These are phyloP conservation scores for Numenius phaeopus DNA, from an alignment of 2,797 vertebrate species.

Conservation along the genomic window DNA sequence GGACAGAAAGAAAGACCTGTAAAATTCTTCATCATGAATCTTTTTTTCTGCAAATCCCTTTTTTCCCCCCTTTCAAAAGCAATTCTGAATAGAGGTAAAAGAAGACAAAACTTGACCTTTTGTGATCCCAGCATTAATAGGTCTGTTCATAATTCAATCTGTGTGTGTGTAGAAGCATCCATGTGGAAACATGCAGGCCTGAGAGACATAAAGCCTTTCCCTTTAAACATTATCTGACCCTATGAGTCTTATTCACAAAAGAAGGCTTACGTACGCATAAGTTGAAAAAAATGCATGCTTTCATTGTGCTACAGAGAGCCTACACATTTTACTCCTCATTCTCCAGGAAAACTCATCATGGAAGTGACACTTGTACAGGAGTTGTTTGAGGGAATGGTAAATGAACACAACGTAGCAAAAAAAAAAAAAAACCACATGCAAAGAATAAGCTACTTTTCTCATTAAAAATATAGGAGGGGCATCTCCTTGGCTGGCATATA, in stretches of 20 bases:
- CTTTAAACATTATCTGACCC: slow-evolving; percentile 88
- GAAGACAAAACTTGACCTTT: slow-evolving; percentile 88
- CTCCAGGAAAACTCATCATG: slow-evolving; percentile 74
- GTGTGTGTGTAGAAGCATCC: slow-evolving; percentile 85
- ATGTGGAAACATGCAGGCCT: slow-evolving; percentile 86
- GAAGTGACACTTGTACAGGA: slow-evolving; percentile 79
- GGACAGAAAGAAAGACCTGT: slow-evolving; percentile 62
- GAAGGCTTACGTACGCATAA: slow-evolving; percentile 84
- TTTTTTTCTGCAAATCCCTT: slow-evolving; percentile 79
- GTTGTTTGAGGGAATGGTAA: slow-evolving; percentile 53
- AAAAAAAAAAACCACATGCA: background rate
- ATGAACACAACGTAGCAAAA: slow-evolving; percentile 41
- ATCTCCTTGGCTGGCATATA: background rate
- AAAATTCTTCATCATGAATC: slow-evolving; percentile 81
- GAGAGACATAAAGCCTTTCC: slow-evolving; percentile 84
- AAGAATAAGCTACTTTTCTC: slow-evolving; percentile 11
- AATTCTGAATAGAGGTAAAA: slow-evolving; percentile 84
- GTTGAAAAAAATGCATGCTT: slow-evolving; percentile 79
- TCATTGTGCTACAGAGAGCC: slow-evolving; percentile 79
- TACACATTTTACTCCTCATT: slow-evolving; percentile 77
- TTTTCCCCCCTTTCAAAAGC: slow-evolving; percentile 79
- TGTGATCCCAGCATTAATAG: slow-evolving; percentile 87
- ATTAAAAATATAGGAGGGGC: background rate
- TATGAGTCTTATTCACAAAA: slow-evolving; percentile 84
- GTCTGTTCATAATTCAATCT: slow-evolving; percentile 90